Evolutionary conservation across 64 coral and sea anemone genomes (phyloP).

Genomic region (Anthopleura sola): DNA sequence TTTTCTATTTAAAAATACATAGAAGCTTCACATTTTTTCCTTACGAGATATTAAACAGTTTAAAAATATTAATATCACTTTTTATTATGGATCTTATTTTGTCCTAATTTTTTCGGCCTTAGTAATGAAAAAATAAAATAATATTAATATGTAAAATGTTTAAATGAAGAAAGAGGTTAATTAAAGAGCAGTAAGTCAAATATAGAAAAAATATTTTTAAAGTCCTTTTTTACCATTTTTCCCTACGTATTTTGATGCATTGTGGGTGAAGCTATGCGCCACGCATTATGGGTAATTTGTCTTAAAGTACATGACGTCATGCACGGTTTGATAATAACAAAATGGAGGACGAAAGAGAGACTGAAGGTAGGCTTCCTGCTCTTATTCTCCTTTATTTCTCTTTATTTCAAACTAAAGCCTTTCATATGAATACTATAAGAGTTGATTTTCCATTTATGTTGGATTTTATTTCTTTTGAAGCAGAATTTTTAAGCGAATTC

Average conservation of each 20-base stretch:
- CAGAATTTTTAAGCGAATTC: not conserved
- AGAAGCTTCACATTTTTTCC: too few relatives aligned
- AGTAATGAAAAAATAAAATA: too few relatives aligned
- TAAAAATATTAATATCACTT: too few relatives aligned
- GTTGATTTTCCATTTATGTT: not conserved
- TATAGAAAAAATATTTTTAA: too few relatives aligned
- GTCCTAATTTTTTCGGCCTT: too few relatives aligned
- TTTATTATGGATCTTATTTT: too few relatives aligned
- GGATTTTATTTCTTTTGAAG: not conserved
- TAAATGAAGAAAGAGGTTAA: too few relatives aligned
- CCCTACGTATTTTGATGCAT: not conserved
- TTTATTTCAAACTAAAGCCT: not conserved
- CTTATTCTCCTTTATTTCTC: not conserved
- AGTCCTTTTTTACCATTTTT: not conserved
- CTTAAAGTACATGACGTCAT: constrained; percentile 10
- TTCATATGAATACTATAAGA: not conserved
- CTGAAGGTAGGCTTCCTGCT: not conserved
- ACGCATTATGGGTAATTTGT: not conserved
- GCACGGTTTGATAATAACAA: constrained; percentile 40
- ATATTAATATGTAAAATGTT: too few relatives aligned
- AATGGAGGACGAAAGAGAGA: constrained; percentile 83
- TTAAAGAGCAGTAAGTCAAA: too few relatives aligned
- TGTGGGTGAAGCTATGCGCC: not conserved
- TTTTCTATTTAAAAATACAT: not conserved
- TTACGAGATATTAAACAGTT: too few relatives aligned